phyloP scores from a whole-genome alignment of 2,113 vertebrate species.

The Labeo rohita region DNA sequence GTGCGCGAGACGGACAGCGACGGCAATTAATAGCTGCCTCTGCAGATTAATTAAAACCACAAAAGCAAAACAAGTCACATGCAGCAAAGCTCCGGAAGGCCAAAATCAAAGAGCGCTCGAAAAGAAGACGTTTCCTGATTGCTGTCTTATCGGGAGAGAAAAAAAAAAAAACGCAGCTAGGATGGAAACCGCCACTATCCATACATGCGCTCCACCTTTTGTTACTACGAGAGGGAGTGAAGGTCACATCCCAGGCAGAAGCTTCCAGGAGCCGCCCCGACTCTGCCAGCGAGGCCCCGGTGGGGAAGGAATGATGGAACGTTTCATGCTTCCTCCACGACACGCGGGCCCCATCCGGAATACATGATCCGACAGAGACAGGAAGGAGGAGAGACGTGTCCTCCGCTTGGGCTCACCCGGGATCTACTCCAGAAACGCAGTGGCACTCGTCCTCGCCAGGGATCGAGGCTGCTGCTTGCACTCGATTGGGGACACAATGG shows the following conservation, averaged over 20 bases:
- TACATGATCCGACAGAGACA: conserved; percentile 41
- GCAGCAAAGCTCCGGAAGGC: conserved; percentile 17
- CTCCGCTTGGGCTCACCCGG: conserved; percentile 41
- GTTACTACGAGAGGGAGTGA: conserved; percentile 24
- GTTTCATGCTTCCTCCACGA: conserved; percentile 34
- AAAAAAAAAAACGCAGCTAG: background rate
- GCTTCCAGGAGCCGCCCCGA: conserved; percentile 22
- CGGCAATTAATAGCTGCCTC: conserved; percentile 62
- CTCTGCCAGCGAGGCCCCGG: conserved; percentile 27
- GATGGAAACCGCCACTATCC: background rate
- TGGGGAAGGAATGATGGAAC: conserved; percentile 49
- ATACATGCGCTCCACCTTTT: conserved; percentile 27
- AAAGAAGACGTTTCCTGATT: background rate
- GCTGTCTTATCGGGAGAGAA: background rate
- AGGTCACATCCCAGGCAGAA: conserved; percentile 48
- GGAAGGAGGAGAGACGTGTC: conserved; percentile 40
- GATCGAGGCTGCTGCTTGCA: conserved; percentile 15
- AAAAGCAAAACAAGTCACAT: conserved; percentile 48
- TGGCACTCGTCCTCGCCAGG: background rate
- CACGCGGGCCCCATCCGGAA: conserved; percentile 43
- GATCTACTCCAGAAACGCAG: conserved; percentile 49
- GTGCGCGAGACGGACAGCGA: conserved; percentile 56
- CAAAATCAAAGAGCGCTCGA: background rate
- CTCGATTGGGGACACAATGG: conserved; percentile 32
- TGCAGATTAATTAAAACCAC: conserved; percentile 58